A percentile compares a stretch with the other conserved stretches of the same genome.
Conservation (phyloP, 2,888 invertebrate species). For the Hydroisotoma schaefferi region DNA sequence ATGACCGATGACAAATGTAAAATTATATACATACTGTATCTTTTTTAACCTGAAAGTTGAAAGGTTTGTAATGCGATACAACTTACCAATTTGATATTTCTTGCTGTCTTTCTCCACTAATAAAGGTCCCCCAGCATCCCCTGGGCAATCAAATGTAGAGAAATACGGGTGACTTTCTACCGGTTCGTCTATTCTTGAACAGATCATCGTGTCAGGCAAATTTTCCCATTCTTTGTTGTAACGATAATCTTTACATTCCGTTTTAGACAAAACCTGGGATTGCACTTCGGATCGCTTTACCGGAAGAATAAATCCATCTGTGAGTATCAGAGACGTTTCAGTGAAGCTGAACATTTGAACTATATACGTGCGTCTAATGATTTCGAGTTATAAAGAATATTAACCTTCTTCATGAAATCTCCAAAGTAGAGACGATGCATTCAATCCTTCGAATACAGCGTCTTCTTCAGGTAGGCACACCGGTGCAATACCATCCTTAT, state of each 20-base stretch:
- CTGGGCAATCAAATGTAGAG: constrained; percentile 41
- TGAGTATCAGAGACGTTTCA: not conserved
- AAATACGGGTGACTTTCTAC: constrained; percentile 27
- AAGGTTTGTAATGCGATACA: not conserved
- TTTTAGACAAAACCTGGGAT: constrained; percentile 27
- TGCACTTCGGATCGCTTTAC: constrained; percentile 34
- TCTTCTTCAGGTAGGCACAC: constrained; percentile 49
- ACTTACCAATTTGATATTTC: constrained; percentile 35
- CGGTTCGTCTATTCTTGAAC: constrained; percentile 25
- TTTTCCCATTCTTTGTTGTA: constrained; percentile 34
- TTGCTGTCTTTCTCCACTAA: constrained; percentile 22
- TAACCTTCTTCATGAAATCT: constrained; percentile 31
- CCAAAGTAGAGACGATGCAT: constrained; percentile 40
- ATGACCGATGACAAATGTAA: too few relatives aligned
- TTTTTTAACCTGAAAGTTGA: not conserved
- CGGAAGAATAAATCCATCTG: constrained; percentile 35
- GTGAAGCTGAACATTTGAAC: not conserved
- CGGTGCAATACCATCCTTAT: constrained; percentile 46
- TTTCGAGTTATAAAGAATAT: not conserved
- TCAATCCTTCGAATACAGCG: constrained; percentile 25
- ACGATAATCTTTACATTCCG: constrained; percentile 32
- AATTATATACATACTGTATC: too few relatives aligned
- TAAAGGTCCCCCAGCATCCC: constrained; percentile 40
- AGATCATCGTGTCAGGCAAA: constrained; percentile 42
- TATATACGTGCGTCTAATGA: not conserved